Conservation (phyloP, 2,797 vertebrate genomes). For the Nothura maculosa region DNA sequence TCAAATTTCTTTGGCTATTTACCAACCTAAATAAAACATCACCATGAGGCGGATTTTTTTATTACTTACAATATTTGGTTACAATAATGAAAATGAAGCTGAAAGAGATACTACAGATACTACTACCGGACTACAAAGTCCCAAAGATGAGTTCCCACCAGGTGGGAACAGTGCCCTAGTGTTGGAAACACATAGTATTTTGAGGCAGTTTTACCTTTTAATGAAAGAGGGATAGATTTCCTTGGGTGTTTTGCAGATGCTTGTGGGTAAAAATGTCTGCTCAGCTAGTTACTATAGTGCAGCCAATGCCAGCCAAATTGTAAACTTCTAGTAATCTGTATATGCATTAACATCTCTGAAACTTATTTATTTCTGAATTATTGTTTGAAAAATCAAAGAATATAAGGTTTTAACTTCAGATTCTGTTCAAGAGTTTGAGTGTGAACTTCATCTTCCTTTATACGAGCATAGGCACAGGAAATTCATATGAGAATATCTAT, state of each 20-base stretch:
- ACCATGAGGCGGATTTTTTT: not conserved
- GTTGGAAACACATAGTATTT: not conserved
- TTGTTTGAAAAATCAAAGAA: not conserved
- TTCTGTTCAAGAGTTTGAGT: not conserved
- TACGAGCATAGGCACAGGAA: not conserved
- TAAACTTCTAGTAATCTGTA: not conserved
- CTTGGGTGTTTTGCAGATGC: not conserved
- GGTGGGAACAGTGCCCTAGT: fast-evolving
- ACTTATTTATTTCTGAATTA: not conserved
- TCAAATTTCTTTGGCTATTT: not conserved
- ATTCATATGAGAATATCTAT: not conserved
- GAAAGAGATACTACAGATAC: not conserved
- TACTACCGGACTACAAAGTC: not conserved
- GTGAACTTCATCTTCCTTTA: not conserved
- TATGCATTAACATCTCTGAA: not conserved
- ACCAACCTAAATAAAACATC: not conserved
- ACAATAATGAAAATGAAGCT: not conserved
- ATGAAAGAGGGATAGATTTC: not conserved
- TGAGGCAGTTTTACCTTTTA: not conserved
- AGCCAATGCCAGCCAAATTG: not conserved
- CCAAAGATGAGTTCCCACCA: not conserved
- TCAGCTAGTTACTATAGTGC: not conserved
- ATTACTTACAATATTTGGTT: not conserved
- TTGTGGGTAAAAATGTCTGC: not conserved
- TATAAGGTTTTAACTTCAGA: not conserved